These are phyloP conservation scores for Drosophila glabriapex DNA, from an alignment of 2,888 invertebrate species.

Conservation along the genomic window DNA sequence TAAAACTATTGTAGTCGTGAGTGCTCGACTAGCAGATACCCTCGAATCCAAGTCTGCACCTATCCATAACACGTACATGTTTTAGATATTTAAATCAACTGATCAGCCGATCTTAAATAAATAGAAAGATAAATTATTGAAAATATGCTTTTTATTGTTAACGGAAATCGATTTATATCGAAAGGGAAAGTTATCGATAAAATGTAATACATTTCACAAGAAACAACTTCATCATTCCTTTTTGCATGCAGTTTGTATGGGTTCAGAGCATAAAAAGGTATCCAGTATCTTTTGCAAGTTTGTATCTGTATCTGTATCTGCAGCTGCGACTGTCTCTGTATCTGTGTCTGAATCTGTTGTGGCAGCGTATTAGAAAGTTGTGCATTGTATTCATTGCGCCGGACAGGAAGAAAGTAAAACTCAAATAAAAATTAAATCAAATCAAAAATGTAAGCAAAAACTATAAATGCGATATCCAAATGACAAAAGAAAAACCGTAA, in stretches of 20 bases:
- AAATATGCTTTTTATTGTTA: background rate
- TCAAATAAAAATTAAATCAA: background rate
- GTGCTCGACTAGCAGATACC: background rate
- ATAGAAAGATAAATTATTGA: background rate
- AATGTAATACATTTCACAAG: background rate
- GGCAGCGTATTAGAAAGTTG: conserved; percentile 32
- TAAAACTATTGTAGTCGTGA: background rate
- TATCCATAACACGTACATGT: background rate
- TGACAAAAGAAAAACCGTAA: conserved; percentile 14
- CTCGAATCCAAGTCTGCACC: background rate
- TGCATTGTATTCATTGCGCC: background rate
- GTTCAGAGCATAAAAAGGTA: background rate
- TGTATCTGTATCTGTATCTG: background rate
- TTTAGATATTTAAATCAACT: background rate
- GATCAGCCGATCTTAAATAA: background rate
- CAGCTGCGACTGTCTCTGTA: background rate
- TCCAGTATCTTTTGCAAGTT: conserved; percentile 1
- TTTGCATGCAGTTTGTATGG: background rate
- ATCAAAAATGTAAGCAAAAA: background rate
- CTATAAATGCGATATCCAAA: background rate
- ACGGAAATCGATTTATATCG: background rate
- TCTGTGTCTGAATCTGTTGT: background rate
- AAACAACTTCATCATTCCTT: background rate
- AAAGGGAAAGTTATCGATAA: background rate
- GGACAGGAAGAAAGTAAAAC: conserved; percentile 24